phyloP scores from a whole-genome alignment of 2,797 vertebrate species.

The Enteromius anoplus region DNA sequence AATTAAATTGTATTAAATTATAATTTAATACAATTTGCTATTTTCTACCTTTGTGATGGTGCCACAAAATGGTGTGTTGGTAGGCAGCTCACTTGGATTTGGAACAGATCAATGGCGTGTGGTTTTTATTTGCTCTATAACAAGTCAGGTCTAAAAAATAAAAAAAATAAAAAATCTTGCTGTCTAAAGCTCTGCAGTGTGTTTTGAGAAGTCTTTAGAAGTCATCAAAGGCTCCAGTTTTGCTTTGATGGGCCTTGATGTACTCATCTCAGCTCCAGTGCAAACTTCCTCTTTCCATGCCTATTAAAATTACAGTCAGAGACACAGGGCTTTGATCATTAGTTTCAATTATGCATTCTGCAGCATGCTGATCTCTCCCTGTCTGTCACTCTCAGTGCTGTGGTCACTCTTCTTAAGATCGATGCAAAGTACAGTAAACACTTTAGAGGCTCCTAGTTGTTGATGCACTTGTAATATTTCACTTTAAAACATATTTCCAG shows the following conservation, averaged over 20 bases:
- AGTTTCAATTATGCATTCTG: conserved; percentile 25
- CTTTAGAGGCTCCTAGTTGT: not conserved
- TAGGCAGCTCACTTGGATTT: not conserved
- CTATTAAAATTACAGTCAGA: not conserved
- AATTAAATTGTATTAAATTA: not conserved
- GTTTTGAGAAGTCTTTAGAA: conserved; percentile 21
- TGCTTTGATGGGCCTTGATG: conserved; percentile 31
- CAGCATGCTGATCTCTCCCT: not conserved
- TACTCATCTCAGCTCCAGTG: conserved; percentile 16
- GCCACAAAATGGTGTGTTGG: not conserved
- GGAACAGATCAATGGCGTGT: not conserved
- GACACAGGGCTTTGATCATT: conserved; percentile 12
- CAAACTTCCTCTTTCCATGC: not conserved
- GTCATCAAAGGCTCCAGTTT: conserved; percentile 30
- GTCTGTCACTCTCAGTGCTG: conserved; percentile 12
- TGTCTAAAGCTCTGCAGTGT: conserved; percentile 1
- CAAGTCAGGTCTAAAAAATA: not conserved
- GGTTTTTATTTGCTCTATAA: not conserved
- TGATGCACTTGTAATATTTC: not conserved
- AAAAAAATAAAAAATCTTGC: not conserved
- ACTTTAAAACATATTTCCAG: not conserved
- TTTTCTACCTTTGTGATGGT: not conserved
- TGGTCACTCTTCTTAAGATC: conserved; percentile 14
- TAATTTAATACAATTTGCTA: not conserved
- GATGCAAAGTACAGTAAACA: not conserved